phyloP scores from a whole-genome alignment of 2,888 invertebrate genomes.

The Palloptera scutellata region DNA sequence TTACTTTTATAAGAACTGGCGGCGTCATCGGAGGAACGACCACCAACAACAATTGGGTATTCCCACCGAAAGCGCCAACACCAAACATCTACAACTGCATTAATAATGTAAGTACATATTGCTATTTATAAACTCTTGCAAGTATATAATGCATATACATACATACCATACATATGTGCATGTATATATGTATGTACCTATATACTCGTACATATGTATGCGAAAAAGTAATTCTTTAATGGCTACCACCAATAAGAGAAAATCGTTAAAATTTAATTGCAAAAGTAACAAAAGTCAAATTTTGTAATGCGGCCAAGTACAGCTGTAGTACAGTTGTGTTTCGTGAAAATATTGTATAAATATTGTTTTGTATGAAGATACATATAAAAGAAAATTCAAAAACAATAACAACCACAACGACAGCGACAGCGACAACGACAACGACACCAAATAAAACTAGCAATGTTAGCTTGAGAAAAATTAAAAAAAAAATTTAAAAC shows the following conservation, averaged over 20 bases:
- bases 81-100: constrained; percentile 73
- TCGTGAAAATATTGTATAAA: constrained; percentile 12
- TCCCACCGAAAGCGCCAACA: constrained; percentile 81
- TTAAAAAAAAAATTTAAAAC: no score
- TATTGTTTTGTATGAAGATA: constrained; percentile 9
- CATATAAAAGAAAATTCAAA: background rate
- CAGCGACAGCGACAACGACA: background rate
- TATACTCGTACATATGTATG: background rate
- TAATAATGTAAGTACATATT: constrained; percentile 71
- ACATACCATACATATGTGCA: background rate
- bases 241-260: background rate
- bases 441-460: no score
- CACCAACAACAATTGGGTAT: constrained; percentile 73
- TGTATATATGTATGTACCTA: background rate
- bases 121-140: background rate
- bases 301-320: constrained; percentile 26
- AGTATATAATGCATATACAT: background rate
- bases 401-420: background rate
- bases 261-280: background rate
- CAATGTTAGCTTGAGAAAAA: no score
- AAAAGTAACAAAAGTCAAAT: constrained; percentile 9
- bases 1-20: constrained; percentile 48
- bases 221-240: no score
- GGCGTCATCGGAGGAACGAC: constrained; percentile 53
- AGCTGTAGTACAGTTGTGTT: constrained; percentile 31